Base-by-base conservation (phyloP, 2,888 invertebrate genomes). In the Trichacis sp. region DNA sequence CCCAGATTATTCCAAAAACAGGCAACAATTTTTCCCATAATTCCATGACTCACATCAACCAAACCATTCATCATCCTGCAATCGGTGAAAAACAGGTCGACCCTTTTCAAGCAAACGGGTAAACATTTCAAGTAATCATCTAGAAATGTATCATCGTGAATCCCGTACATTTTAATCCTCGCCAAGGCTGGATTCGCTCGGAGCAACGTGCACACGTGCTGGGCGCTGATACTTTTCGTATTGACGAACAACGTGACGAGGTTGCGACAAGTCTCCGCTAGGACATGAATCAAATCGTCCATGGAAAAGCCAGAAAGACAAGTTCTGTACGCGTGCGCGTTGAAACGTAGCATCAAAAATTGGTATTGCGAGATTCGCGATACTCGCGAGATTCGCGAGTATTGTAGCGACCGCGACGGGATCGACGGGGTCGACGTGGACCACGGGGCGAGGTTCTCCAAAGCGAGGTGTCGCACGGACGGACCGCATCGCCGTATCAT, bases 31-130 rank as follows among this genome's bases (percentile, higher is more conserved):
- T 4, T 9, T 4, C 15, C 40, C 50, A 51, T 52, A 18, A 14
- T 51, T n/a, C n/a, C n/a, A n/a, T n/a, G n/a, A 67, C 66, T 67
- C 63, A 67, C 67, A 53, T 30, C 38, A 24, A 12, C 1, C 36
- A 67, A 57, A 5, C 63, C 60, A 24, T 52, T 14, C 11, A 50
- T 56, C 51, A 67, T 49, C 24, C 63, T 59, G 53, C 67, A 67
- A 57, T 67, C 67, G 9, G 63, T 63, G 50, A 63, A 67, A 60
- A 67, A 67, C 38, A 67, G 57, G 47, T 67, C 67, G 46, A 67
- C 24, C 12, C 56, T 62, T 43, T 63, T 53, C 59, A 67, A 46
- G 9, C 53, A 46, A 43, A 42, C 15, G 4, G 67, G 59, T 30
- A 67, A 59, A n/a, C 47, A 38, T 11, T 56, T 19, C 33, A 67